Evolutionary conservation across 2,888 invertebrate genomes (phyloP).

Genomic region (Ephialtes manifestator): DNA sequence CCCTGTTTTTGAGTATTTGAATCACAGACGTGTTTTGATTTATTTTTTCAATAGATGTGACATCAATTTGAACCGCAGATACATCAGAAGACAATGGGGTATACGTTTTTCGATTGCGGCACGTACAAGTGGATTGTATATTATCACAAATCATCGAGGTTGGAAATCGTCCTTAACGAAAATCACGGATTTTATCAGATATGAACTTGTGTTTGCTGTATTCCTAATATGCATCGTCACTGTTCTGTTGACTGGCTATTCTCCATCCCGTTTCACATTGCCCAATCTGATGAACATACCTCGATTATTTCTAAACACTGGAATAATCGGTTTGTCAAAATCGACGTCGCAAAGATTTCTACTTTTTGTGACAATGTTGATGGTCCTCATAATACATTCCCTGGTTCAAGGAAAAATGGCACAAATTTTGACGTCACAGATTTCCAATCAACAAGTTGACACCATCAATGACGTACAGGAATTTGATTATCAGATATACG

Average conservation of each 20-base stretch:
- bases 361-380: neutral
- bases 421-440: neutral
- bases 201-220: neutral
- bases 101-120: neutral
- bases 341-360: neutral
- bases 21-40: no score
- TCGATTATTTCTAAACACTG: constrained; percentile 5
- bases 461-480: neutral
- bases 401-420: constrained; percentile 18
- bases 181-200: constrained; percentile 1
- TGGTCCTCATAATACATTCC: constrained; percentile 4
- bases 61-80: constrained; percentile 9
- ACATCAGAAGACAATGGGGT: neutral
- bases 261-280: neutral
- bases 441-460: neutral
- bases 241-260: neutral
- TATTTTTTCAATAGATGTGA: neutral
- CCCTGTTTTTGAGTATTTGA: no score
- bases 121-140: neutral
- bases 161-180: constrained; percentile 13
- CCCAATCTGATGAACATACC: constrained; percentile 19
- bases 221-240: neutral
- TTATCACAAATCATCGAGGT: constrained; percentile 18
- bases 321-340: neutral
- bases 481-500: constrained; percentile 6